These are phyloP conservation scores for Cossypha caffra DNA, from an alignment of 2,797 vertebrate genomes.

Conservation along the genomic window DNA sequence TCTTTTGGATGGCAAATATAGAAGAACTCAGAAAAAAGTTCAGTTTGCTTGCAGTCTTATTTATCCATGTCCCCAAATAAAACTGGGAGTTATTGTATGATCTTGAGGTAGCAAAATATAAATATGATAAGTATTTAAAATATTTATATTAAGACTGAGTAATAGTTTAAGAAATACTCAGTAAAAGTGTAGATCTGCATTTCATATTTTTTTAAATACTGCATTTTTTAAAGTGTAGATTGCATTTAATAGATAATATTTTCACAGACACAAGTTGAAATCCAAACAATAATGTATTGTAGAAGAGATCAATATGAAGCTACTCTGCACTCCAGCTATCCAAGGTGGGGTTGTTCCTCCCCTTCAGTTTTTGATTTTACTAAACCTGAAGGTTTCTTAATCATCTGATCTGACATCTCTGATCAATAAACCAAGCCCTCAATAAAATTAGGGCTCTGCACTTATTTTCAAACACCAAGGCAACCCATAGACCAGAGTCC, in stretches of 20 bases:
- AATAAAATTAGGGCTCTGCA: background rate
- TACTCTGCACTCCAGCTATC: background rate
- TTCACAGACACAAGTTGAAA: background rate
- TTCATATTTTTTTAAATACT: background rate
- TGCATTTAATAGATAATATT: too few relatives aligned
- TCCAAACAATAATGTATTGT: background rate
- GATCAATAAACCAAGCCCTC: background rate
- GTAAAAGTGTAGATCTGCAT: background rate
- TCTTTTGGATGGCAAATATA: background rate
- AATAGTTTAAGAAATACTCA: background rate
- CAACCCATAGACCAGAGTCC: background rate
- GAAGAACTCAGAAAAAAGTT: background rate
- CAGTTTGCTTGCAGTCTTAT: background rate
- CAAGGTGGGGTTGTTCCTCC: fast-evolving
- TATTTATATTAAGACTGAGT: background rate
- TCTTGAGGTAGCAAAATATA: background rate
- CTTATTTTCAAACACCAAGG: background rate
- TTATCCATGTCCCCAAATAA: background rate
- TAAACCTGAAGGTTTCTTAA: background rate
- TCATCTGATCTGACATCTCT: background rate
- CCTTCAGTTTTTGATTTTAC: background rate
- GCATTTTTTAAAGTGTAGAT: too few relatives aligned
- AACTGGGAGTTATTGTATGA: background rate
- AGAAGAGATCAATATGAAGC: background rate
- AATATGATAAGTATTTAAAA: background rate